These are phyloP conservation scores for Galleria mellonella DNA, from an alignment of 1,140 invertebrate species.

Conservation along the genomic window DNA sequence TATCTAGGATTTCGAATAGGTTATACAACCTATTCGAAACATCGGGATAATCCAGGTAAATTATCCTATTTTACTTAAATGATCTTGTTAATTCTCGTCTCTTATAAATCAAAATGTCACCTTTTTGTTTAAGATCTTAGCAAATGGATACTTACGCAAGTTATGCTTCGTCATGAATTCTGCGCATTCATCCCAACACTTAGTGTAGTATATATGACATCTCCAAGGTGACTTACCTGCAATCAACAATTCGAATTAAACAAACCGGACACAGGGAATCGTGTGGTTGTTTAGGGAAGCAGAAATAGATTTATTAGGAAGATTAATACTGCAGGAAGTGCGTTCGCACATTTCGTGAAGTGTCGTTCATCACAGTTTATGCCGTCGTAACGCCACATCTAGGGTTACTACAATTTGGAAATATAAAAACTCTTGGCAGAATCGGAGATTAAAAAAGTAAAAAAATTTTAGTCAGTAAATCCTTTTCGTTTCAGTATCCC, in stretches of 20 bases:
- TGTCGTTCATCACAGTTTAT: constrained; percentile 2
- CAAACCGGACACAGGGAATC: neutral
- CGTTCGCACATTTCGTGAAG: constrained; percentile 13
- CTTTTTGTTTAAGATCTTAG: neutral
- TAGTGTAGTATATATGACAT: neutral
- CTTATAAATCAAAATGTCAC: neutral
- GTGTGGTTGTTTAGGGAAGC: neutral
- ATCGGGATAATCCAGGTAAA: too few species aligned
- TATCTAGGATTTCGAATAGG: too few species aligned
- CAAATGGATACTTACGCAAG: neutral
- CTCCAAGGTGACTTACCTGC: constrained; percentile 51
- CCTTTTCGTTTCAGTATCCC: too few species aligned
- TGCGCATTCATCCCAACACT: too few species aligned
- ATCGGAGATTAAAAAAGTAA: neutral
- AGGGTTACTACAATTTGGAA: neutral
- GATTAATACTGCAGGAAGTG: constrained; percentile 1
- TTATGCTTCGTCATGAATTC: neutral
- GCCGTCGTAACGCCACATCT: neutral
- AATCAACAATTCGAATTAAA: constrained; percentile 24
- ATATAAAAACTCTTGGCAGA: neutral
- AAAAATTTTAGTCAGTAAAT: neutral
- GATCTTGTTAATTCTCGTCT: too few species aligned
- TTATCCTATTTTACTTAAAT: too few species aligned
- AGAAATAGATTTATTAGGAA: constrained; percentile 5
- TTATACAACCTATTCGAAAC: too few species aligned